Conservation (phyloP, 2,888 invertebrate species). For the Pseudanteris insignis region DNA sequence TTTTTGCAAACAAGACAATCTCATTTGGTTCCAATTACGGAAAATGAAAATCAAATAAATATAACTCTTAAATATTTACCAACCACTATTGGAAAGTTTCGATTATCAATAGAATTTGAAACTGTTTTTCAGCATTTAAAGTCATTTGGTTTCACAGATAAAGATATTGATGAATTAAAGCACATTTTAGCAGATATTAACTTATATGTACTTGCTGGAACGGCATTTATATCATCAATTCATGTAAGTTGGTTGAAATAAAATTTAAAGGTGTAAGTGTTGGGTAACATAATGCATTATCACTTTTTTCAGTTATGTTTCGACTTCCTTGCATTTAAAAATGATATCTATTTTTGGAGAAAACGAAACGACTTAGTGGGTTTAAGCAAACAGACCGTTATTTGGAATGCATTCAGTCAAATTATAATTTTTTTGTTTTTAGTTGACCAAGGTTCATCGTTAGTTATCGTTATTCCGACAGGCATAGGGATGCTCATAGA, state of each 20-base stretch:
- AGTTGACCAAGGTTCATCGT: conserved; percentile 89
- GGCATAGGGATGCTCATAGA: conserved; percentile 90
- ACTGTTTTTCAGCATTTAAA: conserved; percentile 77
- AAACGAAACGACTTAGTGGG: conserved; percentile 86
- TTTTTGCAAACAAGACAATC: conserved; percentile 81
- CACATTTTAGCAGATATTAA: conserved; percentile 96
- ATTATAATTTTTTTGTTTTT: conserved; percentile 91
- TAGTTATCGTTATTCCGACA: conserved; percentile 86
- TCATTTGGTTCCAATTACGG: conserved; percentile 76
- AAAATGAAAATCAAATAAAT: conserved; percentile 71
- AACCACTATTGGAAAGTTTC: conserved; percentile 77
- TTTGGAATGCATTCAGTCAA: conserved; percentile 96
- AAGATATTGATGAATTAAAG: conserved; percentile 96
- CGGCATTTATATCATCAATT: conserved; percentile 88
- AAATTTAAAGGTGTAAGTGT: too few species aligned
- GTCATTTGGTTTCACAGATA: conserved; percentile 86
- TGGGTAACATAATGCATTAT: too few species aligned
- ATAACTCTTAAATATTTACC: conserved; percentile 79
- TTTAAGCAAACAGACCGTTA: conserved; percentile 85
- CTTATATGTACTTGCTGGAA: conserved; percentile 87
- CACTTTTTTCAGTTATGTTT: conserved; percentile 81
- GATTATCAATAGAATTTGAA: conserved; percentile 81
- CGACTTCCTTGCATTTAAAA: conserved; percentile 97
- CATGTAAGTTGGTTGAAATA: conserved; percentile 94
- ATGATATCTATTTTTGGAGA: conserved; percentile 96